These are phyloP conservation scores for Tiliqua scincoides DNA, from an alignment of 2,113 vertebrate species.

Conservation along the genomic window DNA sequence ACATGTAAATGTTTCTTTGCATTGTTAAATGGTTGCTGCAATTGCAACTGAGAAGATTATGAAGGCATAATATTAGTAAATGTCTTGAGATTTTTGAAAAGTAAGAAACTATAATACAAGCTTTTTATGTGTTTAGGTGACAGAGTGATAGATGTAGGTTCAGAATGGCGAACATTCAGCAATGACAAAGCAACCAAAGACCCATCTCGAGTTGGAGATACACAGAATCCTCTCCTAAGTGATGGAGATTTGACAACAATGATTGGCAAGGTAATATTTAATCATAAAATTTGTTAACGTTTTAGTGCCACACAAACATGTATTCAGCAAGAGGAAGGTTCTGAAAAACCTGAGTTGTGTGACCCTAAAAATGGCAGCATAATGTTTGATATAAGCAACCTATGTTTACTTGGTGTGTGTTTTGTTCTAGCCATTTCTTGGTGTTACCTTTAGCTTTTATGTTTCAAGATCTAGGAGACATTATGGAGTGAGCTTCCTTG, in stretches of 20 bases:
- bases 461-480: not conserved
- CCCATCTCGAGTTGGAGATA: constrained; percentile 96
- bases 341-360: not conserved
- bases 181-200: constrained; percentile 99
- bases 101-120: not conserved
- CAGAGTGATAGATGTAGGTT: constrained; percentile 96
- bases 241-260: constrained; percentile 96
- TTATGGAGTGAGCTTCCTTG: not conserved
- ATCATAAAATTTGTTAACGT: not conserved
- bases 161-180: constrained; percentile 98
- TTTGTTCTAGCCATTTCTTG: not conserved
- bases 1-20: not conserved
- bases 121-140: constrained; percentile 83
- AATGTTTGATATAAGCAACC: not conserved
- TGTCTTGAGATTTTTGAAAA: not conserved
- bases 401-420: not conserved
- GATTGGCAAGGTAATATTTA: constrained; percentile 90
- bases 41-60: not conserved
- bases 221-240: constrained; percentile 95
- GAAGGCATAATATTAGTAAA: not conserved
- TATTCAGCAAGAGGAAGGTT: not conserved
- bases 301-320: not conserved
- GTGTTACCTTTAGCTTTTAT: not conserved
- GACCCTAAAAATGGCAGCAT: not conserved
- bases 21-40: not conserved